Evolutionary conservation across 2,113 vertebrate genomes (phyloP).

Genomic region (Ia io): DNA sequence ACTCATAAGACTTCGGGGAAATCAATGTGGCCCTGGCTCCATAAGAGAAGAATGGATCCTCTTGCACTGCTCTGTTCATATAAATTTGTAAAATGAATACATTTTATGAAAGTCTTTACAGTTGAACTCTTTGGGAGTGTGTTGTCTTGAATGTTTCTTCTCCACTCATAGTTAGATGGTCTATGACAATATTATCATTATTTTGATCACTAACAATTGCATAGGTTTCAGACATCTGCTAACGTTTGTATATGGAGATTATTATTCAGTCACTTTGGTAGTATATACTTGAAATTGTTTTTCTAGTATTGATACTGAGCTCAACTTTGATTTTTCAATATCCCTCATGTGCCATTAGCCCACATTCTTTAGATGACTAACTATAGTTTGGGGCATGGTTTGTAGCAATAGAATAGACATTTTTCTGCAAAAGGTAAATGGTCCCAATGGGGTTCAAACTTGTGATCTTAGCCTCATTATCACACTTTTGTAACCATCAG

Average conservation of each 20-base stretch:
- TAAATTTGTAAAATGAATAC: not conserved
- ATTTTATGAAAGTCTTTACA: not conserved
- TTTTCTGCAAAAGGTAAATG: slow-evolving; percentile 65
- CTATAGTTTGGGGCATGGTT: slow-evolving; percentile 57
- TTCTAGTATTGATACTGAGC: not conserved
- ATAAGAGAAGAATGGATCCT: not conserved
- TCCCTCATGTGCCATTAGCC: not conserved
- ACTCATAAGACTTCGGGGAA: not conserved
- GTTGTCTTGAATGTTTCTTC: not conserved
- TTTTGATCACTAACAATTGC: slow-evolving; percentile 11
- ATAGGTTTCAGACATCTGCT: slow-evolving; percentile 43
- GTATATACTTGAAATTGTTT: slow-evolving; percentile 43
- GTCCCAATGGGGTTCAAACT: slow-evolving; percentile 68
- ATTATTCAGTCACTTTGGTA: slow-evolving; percentile 15
- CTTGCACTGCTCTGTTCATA: not conserved
- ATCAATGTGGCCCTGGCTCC: not conserved
- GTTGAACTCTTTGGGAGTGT: not conserved
- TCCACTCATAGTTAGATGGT: not conserved
- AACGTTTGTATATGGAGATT: slow-evolving; percentile 18
- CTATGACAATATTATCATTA: not conserved
- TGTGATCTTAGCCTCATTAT: slow-evolving; percentile 76
- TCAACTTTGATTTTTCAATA: slow-evolving; percentile 42
- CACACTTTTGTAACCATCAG: slow-evolving; percentile 48
- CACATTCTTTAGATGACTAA: slow-evolving; percentile 52
- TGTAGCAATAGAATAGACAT: slow-evolving; percentile 67